Conservation (phyloP, 2,113 vertebrate species). For the Mobula birostris region DNA sequence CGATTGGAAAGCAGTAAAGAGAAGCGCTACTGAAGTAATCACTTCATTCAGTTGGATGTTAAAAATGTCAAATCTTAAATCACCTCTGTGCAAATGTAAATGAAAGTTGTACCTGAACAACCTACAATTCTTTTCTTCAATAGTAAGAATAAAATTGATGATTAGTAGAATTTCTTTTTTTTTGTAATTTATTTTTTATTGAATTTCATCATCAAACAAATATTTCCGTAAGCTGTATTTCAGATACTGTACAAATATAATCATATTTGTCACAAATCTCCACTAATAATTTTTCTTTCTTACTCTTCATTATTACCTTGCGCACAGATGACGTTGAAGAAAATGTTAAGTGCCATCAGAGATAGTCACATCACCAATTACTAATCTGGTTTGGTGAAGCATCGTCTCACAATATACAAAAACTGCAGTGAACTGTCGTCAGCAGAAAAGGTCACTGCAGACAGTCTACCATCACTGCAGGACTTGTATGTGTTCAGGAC, state of each 20-base stretch:
- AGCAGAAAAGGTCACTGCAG: too few relatives aligned
- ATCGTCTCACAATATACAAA: neutral
- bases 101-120: neutral
- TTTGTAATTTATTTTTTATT: too few relatives aligned
- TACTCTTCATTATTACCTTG: neutral
- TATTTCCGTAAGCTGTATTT: too few relatives aligned
- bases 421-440: too few relatives aligned
- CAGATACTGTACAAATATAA: too few relatives aligned
- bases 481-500: too few relatives aligned
- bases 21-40: neutral
- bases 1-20: neutral
- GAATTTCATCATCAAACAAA: too few relatives aligned
- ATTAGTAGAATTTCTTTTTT: too few relatives aligned
- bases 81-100: neutral
- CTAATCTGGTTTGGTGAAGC: neutral
- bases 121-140: neutral
- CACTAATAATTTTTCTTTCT: neutral
- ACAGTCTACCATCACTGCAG: too few relatives aligned
- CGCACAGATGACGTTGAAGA: constrained; percentile 33
- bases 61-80: too few relatives aligned
- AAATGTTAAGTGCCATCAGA: neutral
- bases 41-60: too few relatives aligned
- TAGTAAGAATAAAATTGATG: neutral
- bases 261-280: too few relatives aligned
- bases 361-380: constrained; percentile 3